These are phyloP conservation scores for Cenopis cana DNA, from an alignment of 2,888 invertebrate species.

Conservation along the genomic window DNA sequence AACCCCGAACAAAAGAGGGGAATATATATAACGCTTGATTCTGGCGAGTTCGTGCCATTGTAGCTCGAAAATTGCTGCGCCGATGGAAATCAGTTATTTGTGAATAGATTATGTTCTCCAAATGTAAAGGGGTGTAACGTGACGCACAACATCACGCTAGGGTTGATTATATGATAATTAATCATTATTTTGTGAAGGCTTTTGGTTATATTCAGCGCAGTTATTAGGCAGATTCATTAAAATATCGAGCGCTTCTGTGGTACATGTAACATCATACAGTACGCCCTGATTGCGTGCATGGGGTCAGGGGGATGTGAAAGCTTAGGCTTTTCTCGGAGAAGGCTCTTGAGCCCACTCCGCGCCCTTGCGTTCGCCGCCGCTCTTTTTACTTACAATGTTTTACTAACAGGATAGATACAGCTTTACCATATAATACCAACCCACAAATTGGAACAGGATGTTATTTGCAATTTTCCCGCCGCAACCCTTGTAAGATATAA, in stretches of 20 bases:
- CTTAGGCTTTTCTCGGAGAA: slow-evolving; percentile 33
- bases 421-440: slow-evolving; percentile 34
- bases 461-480: not conserved
- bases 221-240: slow-evolving; percentile 30
- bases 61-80: slow-evolving; percentile 41
- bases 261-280: slow-evolving; percentile 30
- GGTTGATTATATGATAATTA: slow-evolving; percentile 32
- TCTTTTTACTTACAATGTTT: slow-evolving; percentile 36
- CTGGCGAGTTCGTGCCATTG: slow-evolving; percentile 40
- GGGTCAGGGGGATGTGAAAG: slow-evolving; percentile 41
- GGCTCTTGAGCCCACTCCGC: slow-evolving; percentile 37
- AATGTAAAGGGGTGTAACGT: slow-evolving; percentile 39
- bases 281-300: slow-evolving; percentile 41
- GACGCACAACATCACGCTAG: slow-evolving; percentile 41
- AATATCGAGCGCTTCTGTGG: slow-evolving; percentile 19
- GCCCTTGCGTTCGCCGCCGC: slow-evolving; percentile 37
- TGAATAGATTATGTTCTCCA: slow-evolving; percentile 45
- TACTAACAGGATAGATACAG: slow-evolving; percentile 40
- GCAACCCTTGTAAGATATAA: slow-evolving; percentile 16
- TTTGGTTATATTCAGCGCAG: slow-evolving; percentile 24
- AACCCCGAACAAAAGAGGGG: slow-evolving; percentile 40
- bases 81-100: slow-evolving; percentile 44
- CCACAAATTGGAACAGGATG: slow-evolving; percentile 23
- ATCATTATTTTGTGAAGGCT: slow-evolving; percentile 40
- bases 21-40: slow-evolving; percentile 42